phyloP scores from a whole-genome alignment of 2,113 vertebrate species.

The Pipra filicauda region DNA sequence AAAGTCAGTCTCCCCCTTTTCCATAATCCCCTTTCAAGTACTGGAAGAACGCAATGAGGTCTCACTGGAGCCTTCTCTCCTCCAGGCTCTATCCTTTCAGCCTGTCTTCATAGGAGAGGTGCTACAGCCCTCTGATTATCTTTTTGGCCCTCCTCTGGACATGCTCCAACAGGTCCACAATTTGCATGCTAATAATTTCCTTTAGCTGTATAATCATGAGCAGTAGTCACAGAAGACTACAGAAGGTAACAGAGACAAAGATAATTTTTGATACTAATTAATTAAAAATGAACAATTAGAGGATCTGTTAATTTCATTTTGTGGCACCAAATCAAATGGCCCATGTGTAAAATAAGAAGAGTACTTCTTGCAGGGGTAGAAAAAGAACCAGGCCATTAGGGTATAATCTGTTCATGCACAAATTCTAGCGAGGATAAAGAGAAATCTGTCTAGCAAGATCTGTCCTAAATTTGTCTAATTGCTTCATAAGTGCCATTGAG shows the following conservation, averaged over 20 bases:
- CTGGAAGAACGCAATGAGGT: neutral
- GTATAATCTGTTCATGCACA: neutral
- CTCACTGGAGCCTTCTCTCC: neutral
- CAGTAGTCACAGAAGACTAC: neutral
- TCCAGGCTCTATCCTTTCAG: neutral
- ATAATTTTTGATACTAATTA: constrained; percentile 27
- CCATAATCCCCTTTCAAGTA: neutral
- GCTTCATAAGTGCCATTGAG: constrained; percentile 32
- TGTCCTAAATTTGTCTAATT: constrained; percentile 56
- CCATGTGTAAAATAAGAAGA: neutral
- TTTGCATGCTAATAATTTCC: neutral
- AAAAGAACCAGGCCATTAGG: neutral
- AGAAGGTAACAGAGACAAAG: neutral
- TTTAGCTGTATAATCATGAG: neutral
- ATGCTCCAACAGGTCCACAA: neutral
- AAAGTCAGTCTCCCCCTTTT: neutral
- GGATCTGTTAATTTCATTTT: constrained; percentile 20
- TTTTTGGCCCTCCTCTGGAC: neutral
- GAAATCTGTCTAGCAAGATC: constrained; percentile 58
- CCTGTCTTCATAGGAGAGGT: neutral
- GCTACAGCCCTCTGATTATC: neutral
- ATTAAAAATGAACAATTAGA: constrained; percentile 40
- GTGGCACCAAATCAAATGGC: constrained; percentile 25
- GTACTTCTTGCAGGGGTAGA: neutral
- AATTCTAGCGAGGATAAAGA: neutral